A percentile compares a stretch with the other conserved stretches of the same genome.
Conservation (phyloP, 1,140 invertebrate species). For the Laupala kohalensis region DNA sequence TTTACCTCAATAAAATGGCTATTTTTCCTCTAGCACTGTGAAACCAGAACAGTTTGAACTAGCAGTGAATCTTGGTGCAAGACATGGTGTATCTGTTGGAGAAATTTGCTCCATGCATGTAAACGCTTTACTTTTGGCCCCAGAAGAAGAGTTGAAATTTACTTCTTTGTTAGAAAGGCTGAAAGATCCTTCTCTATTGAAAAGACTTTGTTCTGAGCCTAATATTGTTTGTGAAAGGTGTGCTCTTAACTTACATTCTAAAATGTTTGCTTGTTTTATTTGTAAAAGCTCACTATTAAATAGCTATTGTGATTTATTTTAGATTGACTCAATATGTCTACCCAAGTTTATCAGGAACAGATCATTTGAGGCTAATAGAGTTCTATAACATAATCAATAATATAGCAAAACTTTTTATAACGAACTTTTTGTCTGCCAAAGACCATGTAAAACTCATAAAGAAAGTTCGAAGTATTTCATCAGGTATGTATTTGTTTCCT, state of each 20-base stretch:
- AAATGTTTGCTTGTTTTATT: background rate
- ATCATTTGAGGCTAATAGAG: conserved; percentile 15
- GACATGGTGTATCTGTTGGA: conserved; percentile 14
- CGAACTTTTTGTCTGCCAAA: conserved; percentile 15
- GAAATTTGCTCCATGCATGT: conserved; percentile 17
- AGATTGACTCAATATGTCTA: conserved; percentile 16
- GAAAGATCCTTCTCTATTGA: conserved; percentile 10
- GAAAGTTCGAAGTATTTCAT: conserved; percentile 19
- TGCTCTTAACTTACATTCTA: background rate
- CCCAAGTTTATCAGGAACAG: conserved; percentile 14
- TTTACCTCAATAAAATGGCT: no score
- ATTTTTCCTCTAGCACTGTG: conserved; percentile 17
- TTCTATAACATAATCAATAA: conserved; percentile 17
- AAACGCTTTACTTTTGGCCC: conserved; percentile 13
- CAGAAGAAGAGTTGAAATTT: background rate
- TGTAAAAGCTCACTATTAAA: background rate
- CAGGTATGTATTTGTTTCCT: conserved; percentile 11
- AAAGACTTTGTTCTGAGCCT: conserved; percentile 13
- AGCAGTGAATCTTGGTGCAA: conserved; percentile 16
- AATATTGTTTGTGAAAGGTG: conserved; percentile 15
- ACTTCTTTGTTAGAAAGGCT: conserved; percentile 13
- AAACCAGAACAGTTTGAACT: conserved; percentile 18
- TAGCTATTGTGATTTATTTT: background rate
- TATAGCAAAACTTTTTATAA: conserved; percentile 12
- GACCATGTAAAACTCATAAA: conserved; percentile 21